Base-by-base conservation (phyloP, 2,113 vertebrate genomes). In the Albula glossodonta region DNA sequence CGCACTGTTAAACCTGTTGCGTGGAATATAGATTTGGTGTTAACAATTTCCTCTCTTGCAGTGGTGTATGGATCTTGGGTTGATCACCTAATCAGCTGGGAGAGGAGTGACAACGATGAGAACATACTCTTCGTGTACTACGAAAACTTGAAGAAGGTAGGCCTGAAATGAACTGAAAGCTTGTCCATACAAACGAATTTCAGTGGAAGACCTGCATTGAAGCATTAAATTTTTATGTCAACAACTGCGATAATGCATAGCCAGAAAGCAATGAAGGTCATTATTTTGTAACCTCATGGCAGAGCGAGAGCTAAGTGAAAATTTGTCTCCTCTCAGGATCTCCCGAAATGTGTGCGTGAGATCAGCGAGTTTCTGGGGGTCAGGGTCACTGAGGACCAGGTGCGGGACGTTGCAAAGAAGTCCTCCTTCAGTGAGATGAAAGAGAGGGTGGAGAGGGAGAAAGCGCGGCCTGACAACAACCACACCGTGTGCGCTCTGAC, bases 1-100 rank as follows among this genome's bases (percentile, higher is more conserved):
- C 31, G 31, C 48, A 87, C 90, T 83, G 19, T 11, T 0, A 49
- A 41, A 41, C 31, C 31, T 51, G 19, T 81, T 81, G 80, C 78
- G 12, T 79, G 78, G 7, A 5, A 4, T 48, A n/a, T 4, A 17
- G 25, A 48, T 17, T 13, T 11, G 48, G 25, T 79, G 7, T 13
- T 79, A 79, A 79, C 9, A 6, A 79, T 2, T 5, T 12, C 4
- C 31, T 48, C 41, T 48, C 78, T 2, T 41, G n/a, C 78, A 31
- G 48, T 49, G 25, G 25, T 79, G 9, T 79, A 48, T 2, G 25
- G 48, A 17, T 79, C 48, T 13, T 79, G 78, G 31, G 4, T 48
- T 4, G 25, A 79, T 12, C 48, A 49, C 2, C 48, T 79, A n/a
- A 17, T 79, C 31, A 79, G 25, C 31, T 31, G 25, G 78, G 78